These are phyloP conservation scores for Halichondria panicea DNA, from an alignment of 37 sponge, comb jelly and placozoan species.

Conservation along the genomic window DNA sequence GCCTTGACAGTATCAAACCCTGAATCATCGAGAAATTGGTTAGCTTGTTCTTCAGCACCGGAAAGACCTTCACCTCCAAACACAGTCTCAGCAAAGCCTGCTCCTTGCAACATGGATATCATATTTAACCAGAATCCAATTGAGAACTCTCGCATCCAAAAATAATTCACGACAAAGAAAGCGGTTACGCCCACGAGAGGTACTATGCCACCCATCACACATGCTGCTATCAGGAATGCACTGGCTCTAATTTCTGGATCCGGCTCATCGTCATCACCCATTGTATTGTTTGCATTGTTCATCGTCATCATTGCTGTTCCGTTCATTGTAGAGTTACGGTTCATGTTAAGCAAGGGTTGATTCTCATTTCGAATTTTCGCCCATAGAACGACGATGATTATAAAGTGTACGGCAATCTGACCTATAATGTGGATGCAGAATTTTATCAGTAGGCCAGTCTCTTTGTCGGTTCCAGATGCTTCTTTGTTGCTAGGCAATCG, in stretches of 20 bases:
- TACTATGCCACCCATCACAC: constrained; percentile 23
- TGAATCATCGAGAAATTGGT: neutral
- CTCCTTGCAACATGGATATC: constrained; percentile 27
- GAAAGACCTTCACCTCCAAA: constrained; percentile 2
- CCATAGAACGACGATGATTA: constrained; percentile 18
- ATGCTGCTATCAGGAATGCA: constrained; percentile 21
- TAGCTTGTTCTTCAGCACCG: neutral
- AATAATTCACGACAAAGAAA: constrained; percentile 42
- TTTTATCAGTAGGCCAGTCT: constrained; percentile 1
- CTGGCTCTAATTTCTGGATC: neutral
- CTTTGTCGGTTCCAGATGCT: neutral
- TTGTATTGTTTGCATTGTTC: neutral
- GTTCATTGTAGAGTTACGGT: neutral
- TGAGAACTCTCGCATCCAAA: constrained; percentile 31
- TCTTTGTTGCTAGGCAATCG: neutral
- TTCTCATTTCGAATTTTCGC: constrained; percentile 52
- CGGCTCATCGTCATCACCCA: neutral
- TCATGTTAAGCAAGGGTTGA: neutral
- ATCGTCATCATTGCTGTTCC: neutral
- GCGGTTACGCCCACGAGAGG: constrained; percentile 22
- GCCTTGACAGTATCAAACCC: constrained; percentile 16
- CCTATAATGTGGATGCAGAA: constrained; percentile 26
- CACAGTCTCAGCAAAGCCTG: constrained; percentile 35
- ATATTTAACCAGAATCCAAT: constrained; percentile 39
- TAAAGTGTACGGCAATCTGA: constrained; percentile 32